phyloP scores from a whole-genome alignment of 2,888 invertebrate species.

The Gryllus longicercus region DNA sequence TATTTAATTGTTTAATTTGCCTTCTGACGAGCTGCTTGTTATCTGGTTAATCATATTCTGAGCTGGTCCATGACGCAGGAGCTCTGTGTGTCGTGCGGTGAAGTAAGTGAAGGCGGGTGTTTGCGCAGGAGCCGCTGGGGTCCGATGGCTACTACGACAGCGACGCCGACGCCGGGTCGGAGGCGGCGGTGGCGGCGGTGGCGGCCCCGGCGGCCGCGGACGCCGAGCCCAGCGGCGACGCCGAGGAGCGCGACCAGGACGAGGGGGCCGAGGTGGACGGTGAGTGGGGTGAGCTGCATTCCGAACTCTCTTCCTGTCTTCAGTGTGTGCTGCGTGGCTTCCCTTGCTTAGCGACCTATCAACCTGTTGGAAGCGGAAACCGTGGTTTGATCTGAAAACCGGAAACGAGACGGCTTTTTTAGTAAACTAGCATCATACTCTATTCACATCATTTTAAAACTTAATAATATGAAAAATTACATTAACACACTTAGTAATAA shows the following conservation, averaged over 20 bases:
- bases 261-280: slow-evolving; percentile 67
- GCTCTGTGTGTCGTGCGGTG: too few species aligned
- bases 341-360: neutral
- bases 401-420: too few species aligned
- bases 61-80: too few species aligned
- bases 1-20: too few species aligned
- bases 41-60: too few species aligned
- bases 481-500: too few species aligned
- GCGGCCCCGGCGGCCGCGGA: slow-evolving; percentile 40
- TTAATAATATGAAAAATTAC: too few species aligned
- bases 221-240: slow-evolving; percentile 49
- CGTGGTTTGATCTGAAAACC: too few species aligned
- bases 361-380: neutral
- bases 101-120: neutral
- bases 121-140: slow-evolving; percentile 71
- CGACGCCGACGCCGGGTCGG: slow-evolving; percentile 58
- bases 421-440: too few species aligned
- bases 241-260: slow-evolving; percentile 51
- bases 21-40: too few species aligned
- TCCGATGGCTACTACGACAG: slow-evolving; percentile 88
- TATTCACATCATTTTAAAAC: too few species aligned
- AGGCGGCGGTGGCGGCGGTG: slow-evolving; percentile 39
- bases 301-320: neutral
- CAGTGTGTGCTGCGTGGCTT: neutral
- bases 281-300: slow-evolving; percentile 56